Percentiles rank a stretch among this genome's conserved stretches.
Conservation (phyloP, 2,113 vertebrate genomes). For the Pristiophorus japonicus region DNA sequence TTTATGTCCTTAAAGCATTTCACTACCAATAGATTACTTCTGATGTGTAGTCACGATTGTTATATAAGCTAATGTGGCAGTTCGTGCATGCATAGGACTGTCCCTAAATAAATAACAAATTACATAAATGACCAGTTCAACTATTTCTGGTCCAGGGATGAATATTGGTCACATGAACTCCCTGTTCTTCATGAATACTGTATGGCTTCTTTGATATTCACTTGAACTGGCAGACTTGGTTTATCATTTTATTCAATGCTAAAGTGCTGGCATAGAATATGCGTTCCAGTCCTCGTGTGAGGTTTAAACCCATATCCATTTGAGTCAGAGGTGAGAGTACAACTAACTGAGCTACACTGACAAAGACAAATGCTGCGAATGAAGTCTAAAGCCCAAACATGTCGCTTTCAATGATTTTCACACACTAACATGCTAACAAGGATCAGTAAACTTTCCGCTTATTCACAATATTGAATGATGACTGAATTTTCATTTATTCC, state of each 20-base stretch:
- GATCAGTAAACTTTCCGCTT: slow-evolving; percentile 5
- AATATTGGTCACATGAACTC: background rate
- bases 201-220: slow-evolving; percentile 1
- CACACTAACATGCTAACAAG: background rate
- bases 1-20: background rate
- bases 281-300: background rate
- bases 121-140: slow-evolving; percentile 12
- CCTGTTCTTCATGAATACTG: background rate
- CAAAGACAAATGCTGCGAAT: background rate
- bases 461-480: background rate
- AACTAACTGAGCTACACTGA: background rate
- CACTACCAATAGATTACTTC: background rate
- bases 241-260: background rate
- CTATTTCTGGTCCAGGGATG: background rate
- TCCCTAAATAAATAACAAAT: slow-evolving; percentile 9
- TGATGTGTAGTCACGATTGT: background rate
- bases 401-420: background rate
- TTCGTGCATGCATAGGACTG: too few relatives aligned
- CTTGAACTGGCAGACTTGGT: slow-evolving; percentile 12
- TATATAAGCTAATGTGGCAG: background rate
- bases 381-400: background rate
- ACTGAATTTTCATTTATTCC: too few relatives aligned
- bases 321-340: background rate
- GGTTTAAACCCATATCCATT: background rate
- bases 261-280: background rate